Conservation (phyloP, 2,888 invertebrate genomes). For the Pyrrhia umbra region DNA sequence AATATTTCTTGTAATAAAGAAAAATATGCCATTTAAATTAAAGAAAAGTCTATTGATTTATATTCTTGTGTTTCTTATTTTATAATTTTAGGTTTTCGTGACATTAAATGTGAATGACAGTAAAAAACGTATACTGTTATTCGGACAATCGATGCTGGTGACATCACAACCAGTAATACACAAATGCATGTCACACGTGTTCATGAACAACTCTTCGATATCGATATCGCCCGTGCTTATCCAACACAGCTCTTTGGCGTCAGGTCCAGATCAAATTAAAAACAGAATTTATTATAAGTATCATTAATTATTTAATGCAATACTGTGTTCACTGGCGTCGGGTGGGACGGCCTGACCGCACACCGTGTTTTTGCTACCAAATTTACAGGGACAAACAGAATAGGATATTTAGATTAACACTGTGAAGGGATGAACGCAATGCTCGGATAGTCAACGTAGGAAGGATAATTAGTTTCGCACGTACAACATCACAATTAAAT, state of each 20-base stretch:
- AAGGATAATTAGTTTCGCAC: constrained; percentile 75
- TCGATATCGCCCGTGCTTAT: constrained; percentile 30
- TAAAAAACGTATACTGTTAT: constrained; percentile 10
- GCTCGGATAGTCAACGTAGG: constrained; percentile 66
- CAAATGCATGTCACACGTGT: constrained; percentile 14
- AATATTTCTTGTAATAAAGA: too few species aligned
- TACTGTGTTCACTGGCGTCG: constrained; percentile 66
- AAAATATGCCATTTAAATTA: too few species aligned
- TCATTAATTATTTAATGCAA: constrained; percentile 87
- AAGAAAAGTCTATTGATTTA: too few species aligned
- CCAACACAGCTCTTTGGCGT: constrained; percentile 68
- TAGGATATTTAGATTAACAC: constrained; percentile 86
- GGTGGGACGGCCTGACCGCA: constrained; percentile 76
- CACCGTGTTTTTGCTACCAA: constrained; percentile 80
- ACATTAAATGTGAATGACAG: too few species aligned
- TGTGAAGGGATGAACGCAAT: constrained; percentile 68
- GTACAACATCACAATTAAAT: constrained; percentile 67
- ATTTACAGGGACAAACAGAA: constrained; percentile 83
- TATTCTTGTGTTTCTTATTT: neutral
- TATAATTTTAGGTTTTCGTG: neutral
- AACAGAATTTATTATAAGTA: constrained; percentile 88
- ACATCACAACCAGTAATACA: constrained; percentile 9
- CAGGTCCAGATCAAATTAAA: constrained; percentile 84
- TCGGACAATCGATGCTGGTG: too few species aligned
- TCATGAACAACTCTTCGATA: constrained; percentile 34